Conservation (phyloP, 2,113 vertebrate species). For the Ctenomys sociabilis region DNA sequence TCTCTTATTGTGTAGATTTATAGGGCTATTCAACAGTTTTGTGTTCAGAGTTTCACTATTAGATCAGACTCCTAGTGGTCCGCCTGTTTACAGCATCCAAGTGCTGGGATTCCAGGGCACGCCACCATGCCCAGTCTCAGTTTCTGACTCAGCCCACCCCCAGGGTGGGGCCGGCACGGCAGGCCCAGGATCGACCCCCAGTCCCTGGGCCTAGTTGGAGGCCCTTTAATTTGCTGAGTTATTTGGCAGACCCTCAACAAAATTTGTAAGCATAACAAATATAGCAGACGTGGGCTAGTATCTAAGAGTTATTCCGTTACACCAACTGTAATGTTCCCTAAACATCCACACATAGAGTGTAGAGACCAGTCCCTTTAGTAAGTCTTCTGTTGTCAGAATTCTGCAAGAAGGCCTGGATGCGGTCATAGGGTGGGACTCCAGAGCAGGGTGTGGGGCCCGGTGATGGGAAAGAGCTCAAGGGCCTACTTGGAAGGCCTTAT, state of each 20-base stretch:
- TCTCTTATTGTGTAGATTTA: neutral
- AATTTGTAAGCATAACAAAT: neutral
- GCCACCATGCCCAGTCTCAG: too few species aligned
- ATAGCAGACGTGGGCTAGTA: neutral
- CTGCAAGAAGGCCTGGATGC: neutral
- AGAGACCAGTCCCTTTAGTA: neutral
- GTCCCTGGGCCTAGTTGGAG: too few species aligned
- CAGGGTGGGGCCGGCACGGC: too few species aligned
- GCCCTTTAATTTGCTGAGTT: too few species aligned
- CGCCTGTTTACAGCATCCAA: too few species aligned
- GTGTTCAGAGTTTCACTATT: too few species aligned
- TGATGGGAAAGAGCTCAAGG: neutral
- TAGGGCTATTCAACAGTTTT: neutral
- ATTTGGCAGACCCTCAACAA: neutral
- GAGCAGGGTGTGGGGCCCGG: rapidly evolving
- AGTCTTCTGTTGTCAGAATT: neutral
- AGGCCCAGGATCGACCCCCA: too few species aligned
- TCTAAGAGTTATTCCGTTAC: neutral
- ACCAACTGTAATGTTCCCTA: too few species aligned
- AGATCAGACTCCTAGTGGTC: too few species aligned
- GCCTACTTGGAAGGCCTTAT: neutral
- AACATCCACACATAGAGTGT: neutral
- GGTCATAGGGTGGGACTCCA: neutral
- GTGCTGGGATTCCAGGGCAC: too few species aligned
- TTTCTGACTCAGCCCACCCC: too few species aligned